Percentiles rank a stretch among this genome's conserved stretches.
Conservation (phyloP, 2,797 vertebrate genomes). For the Halcyon smyrnensis region DNA sequence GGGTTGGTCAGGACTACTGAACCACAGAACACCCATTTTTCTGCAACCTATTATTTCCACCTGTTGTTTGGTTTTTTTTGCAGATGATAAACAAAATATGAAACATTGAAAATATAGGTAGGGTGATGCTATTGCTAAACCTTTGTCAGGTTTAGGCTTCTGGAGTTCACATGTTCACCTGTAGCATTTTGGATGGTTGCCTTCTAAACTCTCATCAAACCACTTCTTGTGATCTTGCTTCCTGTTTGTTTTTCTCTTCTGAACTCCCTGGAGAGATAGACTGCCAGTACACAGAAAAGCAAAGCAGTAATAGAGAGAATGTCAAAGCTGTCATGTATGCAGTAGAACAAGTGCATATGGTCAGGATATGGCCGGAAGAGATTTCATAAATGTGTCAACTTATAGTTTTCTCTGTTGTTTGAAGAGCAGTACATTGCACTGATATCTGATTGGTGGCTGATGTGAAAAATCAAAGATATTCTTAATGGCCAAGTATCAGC, state of each 20-base stretch:
- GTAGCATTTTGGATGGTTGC: background rate
- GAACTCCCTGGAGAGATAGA: background rate
- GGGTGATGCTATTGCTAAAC: background rate
- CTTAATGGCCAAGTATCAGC: background rate
- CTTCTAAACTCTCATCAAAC: background rate
- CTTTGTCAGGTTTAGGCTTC: background rate
- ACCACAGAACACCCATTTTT: background rate
- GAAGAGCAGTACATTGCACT: background rate
- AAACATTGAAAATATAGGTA: background rate
- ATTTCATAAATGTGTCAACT: background rate
- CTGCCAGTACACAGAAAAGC: background rate
- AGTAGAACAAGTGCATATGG: rapidly evolving
- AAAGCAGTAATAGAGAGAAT: background rate
- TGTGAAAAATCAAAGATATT: background rate
- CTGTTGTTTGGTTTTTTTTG: background rate
- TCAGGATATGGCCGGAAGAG: background rate
- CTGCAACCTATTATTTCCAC: background rate
- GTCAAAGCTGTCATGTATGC: background rate
- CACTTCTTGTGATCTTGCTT: background rate
- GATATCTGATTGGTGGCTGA: background rate
- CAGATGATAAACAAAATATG: background rate
- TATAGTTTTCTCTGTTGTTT: rapidly evolving
- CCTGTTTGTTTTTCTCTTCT: background rate
- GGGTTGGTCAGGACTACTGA: background rate
- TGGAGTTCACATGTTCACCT: background rate